phyloP scores from a whole-genome alignment of 2,797 vertebrate genomes.

The Cercopithecus hamlyni region DNA sequence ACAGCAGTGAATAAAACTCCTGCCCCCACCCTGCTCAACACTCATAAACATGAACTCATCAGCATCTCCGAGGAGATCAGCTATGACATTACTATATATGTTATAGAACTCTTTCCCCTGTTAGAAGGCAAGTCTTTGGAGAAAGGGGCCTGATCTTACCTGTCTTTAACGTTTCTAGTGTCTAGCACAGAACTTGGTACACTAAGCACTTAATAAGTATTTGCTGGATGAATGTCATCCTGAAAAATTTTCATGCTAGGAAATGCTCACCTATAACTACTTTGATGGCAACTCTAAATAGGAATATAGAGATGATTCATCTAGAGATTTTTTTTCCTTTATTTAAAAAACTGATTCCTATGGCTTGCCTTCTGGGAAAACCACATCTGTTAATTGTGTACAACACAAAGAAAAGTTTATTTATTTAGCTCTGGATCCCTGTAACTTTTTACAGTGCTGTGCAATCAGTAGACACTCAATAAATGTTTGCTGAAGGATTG shows the following conservation, averaged over 20 bases:
- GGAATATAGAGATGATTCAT: neutral
- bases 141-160: neutral
- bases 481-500: neutral
- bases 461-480: neutral
- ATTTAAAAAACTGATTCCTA: neutral
- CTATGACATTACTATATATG: neutral
- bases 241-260: constrained; percentile 2
- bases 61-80: neutral
- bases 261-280: neutral
- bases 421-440: neutral
- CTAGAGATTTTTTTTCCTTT: neutral
- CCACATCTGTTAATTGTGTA: neutral
- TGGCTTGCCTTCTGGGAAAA: neutral
- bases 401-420: constrained; percentile 27
- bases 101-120: neutral
- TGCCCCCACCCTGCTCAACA: neutral
- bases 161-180: neutral
- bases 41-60: neutral
- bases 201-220: neutral
- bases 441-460: neutral
- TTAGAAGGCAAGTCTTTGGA: neutral
- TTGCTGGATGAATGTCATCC: neutral
- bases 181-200: neutral
- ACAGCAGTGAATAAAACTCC: neutral
- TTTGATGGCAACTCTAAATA: neutral